These are phyloP conservation scores for Festucalex cinctus DNA, from an alignment of 2,113 vertebrate genomes.

Conservation along the genomic window DNA sequence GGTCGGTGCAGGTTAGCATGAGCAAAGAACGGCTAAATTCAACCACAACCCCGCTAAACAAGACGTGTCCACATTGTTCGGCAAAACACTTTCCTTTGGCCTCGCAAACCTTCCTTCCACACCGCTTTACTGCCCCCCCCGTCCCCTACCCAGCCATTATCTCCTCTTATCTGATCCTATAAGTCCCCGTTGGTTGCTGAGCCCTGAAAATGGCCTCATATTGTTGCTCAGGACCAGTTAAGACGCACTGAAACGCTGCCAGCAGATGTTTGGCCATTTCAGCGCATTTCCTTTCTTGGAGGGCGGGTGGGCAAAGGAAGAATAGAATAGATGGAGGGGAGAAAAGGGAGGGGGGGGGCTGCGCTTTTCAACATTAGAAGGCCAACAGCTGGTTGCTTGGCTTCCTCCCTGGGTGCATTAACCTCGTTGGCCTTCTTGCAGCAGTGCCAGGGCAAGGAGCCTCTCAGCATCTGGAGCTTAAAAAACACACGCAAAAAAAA, in stretches of 20 bases:
- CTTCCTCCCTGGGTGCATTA: slow-evolving; percentile 67
- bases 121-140: slow-evolving; percentile 42
- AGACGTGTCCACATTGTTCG: too few relatives aligned
- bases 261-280: slow-evolving; percentile 69
- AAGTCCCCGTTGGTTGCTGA: slow-evolving; percentile 56
- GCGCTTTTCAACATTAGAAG: slow-evolving; percentile 68
- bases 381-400: slow-evolving; percentile 71
- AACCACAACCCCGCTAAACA: too few relatives aligned
- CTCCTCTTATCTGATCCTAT: slow-evolving; percentile 72
- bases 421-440: slow-evolving; percentile 67
- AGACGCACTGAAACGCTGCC: slow-evolving; percentile 60
- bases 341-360: slow-evolving; percentile 8
- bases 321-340: slow-evolving; percentile 27
- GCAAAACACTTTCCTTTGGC: slow-evolving; percentile 54
- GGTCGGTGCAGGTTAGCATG: too few relatives aligned
- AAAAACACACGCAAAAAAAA: slow-evolving; percentile 49
- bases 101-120: slow-evolving; percentile 29
- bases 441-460: slow-evolving; percentile 65
- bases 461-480: slow-evolving; percentile 72
- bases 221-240: slow-evolving; percentile 69
- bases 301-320: slow-evolving; percentile 25
- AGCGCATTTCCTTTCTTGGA: slow-evolving; percentile 54
- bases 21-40: background rate
- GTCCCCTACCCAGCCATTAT: slow-evolving; percentile 65
- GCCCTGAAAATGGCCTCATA: slow-evolving; percentile 58